Evolutionary conservation across 2,113 vertebrate species (phyloP).

Genomic region (Callopanchax toddi): DNA sequence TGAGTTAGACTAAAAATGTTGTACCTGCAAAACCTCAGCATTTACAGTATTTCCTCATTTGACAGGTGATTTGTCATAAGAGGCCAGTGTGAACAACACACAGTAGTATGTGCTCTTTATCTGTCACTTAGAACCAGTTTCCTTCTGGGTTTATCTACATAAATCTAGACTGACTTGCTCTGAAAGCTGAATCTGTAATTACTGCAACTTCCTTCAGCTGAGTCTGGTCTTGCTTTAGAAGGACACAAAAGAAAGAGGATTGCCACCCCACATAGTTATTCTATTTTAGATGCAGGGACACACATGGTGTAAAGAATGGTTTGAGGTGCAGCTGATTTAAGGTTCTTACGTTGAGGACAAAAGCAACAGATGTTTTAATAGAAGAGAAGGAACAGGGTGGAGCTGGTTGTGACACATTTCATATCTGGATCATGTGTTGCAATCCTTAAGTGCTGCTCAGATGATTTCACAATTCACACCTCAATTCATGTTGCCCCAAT

Average conservation of each 20-base stretch:
- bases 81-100: neutral
- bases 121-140: neutral
- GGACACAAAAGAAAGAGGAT: neutral
- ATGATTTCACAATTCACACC: constrained; percentile 17
- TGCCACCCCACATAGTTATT: neutral
- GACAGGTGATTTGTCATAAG: neutral
- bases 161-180: neutral
- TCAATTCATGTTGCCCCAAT: neutral
- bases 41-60: neutral
- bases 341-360: neutral
- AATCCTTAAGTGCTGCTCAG: neutral
- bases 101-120: neutral
- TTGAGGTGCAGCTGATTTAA: neutral
- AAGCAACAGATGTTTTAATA: constrained; percentile 2
- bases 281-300: neutral
- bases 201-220: neutral
- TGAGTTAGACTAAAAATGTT: neutral
- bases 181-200: neutral
- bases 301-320: neutral
- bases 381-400: neutral
- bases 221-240: neutral
- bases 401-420: constrained; percentile 4
- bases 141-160: constrained; percentile 1
- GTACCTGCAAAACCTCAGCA: neutral
- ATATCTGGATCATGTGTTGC: neutral